phyloP scores from a whole-genome alignment of 2,113 vertebrate genomes.

The Mugil cephalus region DNA sequence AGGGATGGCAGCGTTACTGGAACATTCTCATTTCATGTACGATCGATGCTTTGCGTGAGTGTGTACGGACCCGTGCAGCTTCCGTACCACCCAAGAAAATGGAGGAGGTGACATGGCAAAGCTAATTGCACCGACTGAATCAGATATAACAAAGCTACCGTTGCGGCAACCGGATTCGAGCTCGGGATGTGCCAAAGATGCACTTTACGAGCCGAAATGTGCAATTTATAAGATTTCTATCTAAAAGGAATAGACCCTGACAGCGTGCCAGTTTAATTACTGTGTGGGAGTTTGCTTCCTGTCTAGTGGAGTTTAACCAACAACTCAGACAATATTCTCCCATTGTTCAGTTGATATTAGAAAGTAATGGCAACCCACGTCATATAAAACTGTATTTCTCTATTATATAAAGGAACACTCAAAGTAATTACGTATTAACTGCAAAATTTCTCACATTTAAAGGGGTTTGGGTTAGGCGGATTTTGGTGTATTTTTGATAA shows the following conservation, averaged over 20 bases:
- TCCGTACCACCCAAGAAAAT: slow-evolving; percentile 46
- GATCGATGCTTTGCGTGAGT: slow-evolving; percentile 3
- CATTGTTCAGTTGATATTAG: no score
- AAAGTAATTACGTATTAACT: no score
- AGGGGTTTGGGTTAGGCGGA: no score
- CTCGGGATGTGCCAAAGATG: slow-evolving; percentile 4
- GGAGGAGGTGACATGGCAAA: slow-evolving; percentile 15
- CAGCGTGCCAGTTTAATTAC: neutral
- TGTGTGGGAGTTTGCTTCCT: neutral
- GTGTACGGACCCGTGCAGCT: neutral
- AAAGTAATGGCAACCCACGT: no score
- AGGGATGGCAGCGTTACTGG: slow-evolving; percentile 46
- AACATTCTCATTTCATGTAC: slow-evolving; percentile 37
- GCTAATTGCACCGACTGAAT: slow-evolving; percentile 39
- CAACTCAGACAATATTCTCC: neutral
- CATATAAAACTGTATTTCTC: no score
- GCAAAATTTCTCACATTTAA: no score
- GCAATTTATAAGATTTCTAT: slow-evolving; percentile 19
- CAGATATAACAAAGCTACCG: slow-evolving; percentile 31
- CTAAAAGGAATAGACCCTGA: slow-evolving; percentile 1
- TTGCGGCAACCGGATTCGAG: slow-evolving; percentile 40
- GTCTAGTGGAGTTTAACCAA: neutral
- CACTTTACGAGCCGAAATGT: slow-evolving; percentile 1
- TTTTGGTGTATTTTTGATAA: no score
- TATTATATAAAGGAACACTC: no score